A percentile compares a stretch with the other conserved stretches of the same genome.
phyloP scores from a whole-genome alignment of 2,113 vertebrate genomes.

The Urocitellus parryii region DNA sequence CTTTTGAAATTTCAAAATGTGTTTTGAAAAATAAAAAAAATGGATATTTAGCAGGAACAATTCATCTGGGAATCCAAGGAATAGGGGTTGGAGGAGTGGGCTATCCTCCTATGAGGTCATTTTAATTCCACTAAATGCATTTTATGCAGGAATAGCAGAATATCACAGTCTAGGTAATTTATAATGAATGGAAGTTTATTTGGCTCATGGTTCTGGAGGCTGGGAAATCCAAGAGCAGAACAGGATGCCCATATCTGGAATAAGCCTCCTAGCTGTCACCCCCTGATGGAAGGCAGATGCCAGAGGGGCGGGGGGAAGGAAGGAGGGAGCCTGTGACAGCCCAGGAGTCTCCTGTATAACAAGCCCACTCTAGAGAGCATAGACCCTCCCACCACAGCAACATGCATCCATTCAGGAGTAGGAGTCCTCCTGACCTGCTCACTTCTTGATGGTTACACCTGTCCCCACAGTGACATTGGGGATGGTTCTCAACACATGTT shows the following conservation, averaged over 20 bases:
- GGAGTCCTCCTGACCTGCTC: too few relatives aligned
- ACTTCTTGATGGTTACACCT: not conserved
- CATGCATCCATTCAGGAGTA: not conserved
- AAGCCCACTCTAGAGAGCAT: not conserved
- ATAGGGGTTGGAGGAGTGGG: not conserved
- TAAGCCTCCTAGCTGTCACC: not conserved
- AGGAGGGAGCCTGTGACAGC: not conserved
- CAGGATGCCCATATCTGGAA: not conserved
- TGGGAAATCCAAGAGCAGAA: not conserved
- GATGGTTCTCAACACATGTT: not conserved
- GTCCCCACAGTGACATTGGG: not conserved
- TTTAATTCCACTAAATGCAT: not conserved
- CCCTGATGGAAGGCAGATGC: not conserved
- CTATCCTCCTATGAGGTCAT: not conserved
- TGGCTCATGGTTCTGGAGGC: too few relatives aligned
- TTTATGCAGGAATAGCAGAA: not conserved
- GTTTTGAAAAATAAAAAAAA: not conserved
- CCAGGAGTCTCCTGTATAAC: not conserved
- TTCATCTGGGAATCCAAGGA: not conserved
- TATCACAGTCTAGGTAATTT: too few relatives aligned
- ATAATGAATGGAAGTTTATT: too few relatives aligned
- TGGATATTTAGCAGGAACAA: not conserved
- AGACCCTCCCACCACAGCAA: not conserved
- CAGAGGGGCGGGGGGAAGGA: too few relatives aligned
- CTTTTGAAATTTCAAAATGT: slow-evolving; percentile 7